Percentiles rank a stretch among this genome's conserved stretches.
These are phyloP conservation scores for Pelecanoides urinatrix DNA, from an alignment of 2,113 vertebrate species.

Conservation along the genomic window DNA sequence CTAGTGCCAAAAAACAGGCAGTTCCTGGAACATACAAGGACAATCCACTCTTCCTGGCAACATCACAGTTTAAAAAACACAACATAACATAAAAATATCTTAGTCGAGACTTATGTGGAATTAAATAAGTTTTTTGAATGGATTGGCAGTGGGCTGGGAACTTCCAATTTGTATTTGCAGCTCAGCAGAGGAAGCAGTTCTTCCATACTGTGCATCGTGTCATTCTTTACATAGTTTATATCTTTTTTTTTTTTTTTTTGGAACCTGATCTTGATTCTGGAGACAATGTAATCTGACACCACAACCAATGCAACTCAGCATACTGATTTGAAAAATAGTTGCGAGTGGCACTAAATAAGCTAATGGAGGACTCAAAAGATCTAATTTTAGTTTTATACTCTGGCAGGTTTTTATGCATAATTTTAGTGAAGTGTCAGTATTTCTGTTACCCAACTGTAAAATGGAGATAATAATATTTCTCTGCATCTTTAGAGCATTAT, in stretches of 20 bases:
- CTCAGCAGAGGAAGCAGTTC: neutral
- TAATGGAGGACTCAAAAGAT: neutral
- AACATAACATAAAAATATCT: neutral
- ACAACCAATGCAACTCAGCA: neutral
- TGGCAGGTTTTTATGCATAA: neutral
- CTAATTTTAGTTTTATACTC: neutral
- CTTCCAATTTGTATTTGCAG: neutral
- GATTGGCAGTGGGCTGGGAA: neutral
- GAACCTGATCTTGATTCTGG: neutral
- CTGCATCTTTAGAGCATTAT: neutral
- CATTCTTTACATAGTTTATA: neutral
- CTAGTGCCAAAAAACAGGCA: neutral
- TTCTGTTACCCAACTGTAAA: neutral
- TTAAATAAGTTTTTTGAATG: neutral
- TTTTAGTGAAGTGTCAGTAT: neutral
- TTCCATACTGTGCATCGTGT: neutral
- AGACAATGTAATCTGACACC: neutral
- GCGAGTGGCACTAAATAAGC: neutral
- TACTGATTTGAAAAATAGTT: neutral
- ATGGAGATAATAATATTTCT: neutral
- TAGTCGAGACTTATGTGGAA: neutral
- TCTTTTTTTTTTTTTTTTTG: neutral
- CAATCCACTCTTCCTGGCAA: neutral
- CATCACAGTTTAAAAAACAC: neutral
- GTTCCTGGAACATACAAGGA: neutral